phyloP scores from a whole-genome alignment of 2,797 vertebrate genomes.

The Emydoidea blandingii region DNA sequence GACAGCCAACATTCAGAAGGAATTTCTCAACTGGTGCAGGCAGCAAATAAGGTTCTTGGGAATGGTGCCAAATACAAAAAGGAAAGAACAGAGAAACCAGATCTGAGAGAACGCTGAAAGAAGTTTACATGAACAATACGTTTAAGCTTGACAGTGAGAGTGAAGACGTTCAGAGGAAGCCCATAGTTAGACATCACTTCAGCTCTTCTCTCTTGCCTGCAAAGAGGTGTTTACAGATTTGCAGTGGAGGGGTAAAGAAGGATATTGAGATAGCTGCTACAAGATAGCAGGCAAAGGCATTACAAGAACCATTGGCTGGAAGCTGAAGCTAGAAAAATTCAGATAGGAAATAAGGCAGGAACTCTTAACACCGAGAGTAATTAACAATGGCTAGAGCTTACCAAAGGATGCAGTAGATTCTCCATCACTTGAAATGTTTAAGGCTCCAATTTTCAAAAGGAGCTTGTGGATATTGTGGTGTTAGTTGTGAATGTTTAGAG shows the following conservation, averaged over 20 bases:
- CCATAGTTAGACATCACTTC: background rate
- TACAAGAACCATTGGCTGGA: background rate
- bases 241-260: fast-evolving
- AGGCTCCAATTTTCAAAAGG: background rate
- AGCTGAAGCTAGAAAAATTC: background rate
- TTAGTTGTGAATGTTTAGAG: background rate
- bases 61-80: slow-evolving; percentile 35
- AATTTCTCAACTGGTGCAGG: slow-evolving; percentile 35
- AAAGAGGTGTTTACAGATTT: background rate
- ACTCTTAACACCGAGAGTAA: background rate
- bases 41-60: slow-evolving; percentile 30
- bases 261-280: background rate
- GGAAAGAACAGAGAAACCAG: slow-evolving; percentile 17
- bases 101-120: slow-evolving; percentile 28
- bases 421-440: background rate
- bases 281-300: background rate
- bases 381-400: background rate
- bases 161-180: background rate
- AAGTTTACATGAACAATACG: background rate
- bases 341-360: slow-evolving; percentile 9
- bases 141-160: background rate
- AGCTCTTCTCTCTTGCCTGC: background rate
- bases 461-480: background rate
- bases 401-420: background rate
- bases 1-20: slow-evolving; percentile 11